phyloP scores from a whole-genome alignment of 2,113 vertebrate species.

The Meles meles region DNA sequence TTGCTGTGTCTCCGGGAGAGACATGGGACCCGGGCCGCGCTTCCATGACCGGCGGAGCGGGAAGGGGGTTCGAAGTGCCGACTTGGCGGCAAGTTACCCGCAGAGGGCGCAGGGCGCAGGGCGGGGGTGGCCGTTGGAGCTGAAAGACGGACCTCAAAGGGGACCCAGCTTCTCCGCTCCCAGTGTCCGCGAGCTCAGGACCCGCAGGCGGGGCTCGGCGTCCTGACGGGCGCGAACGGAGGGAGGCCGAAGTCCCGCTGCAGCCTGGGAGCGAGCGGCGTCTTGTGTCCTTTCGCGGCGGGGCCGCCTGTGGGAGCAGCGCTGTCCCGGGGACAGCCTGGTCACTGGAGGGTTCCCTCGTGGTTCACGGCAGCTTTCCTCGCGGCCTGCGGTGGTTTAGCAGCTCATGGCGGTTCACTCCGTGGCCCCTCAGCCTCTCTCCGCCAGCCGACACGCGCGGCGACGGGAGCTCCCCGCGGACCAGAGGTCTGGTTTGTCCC shows the following conservation, averaged over 20 bases:
- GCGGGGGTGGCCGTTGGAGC: neutral
- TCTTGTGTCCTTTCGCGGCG: neutral
- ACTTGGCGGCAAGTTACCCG: neutral
- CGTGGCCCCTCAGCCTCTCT: neutral
- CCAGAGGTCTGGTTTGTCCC: neutral
- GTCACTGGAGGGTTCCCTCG: neutral
- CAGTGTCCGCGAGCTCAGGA: neutral
- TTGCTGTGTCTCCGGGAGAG: neutral
- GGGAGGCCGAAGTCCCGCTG: accelerated
- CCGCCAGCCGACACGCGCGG: neutral
- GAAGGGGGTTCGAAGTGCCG: neutral
- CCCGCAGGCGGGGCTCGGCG: neutral
- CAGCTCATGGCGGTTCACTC: no score
- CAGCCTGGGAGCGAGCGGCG: neutral
- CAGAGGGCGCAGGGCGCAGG: accelerated
- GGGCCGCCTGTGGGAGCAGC: neutral
- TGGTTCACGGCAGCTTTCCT: neutral
- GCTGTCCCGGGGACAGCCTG: neutral
- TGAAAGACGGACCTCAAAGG: neutral
- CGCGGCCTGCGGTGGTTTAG: neutral
- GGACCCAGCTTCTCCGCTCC: neutral
- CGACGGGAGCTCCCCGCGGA: neutral
- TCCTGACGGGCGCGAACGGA: neutral
- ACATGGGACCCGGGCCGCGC: neutral
- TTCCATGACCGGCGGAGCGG: neutral